These are phyloP conservation scores for Caloenas nicobarica DNA, from an alignment of 2,113 vertebrate genomes.

Conservation along the genomic window DNA sequence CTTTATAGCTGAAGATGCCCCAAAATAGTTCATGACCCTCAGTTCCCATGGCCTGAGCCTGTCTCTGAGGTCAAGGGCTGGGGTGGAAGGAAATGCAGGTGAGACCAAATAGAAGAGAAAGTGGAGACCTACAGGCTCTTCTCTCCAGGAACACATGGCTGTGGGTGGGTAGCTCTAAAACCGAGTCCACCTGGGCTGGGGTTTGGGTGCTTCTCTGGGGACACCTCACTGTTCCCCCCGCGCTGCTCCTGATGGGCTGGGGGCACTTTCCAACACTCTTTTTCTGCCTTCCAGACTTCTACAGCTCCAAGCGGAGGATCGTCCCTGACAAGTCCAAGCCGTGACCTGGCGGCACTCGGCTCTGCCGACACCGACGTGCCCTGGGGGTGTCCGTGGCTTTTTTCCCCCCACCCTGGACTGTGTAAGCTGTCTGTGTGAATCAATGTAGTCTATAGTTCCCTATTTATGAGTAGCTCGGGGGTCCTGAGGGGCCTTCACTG, in stretches of 20 bases:
- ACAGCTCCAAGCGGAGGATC: constrained; percentile 81
- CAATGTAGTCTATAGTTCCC: neutral
- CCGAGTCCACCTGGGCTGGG: neutral
- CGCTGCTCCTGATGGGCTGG: neutral
- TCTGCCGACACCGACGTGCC: neutral
- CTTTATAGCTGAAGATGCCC: neutral
- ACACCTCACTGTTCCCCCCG: neutral
- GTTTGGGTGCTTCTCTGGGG: neutral
- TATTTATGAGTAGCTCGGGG: constrained; percentile 61
- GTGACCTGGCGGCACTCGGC: constrained; percentile 44
- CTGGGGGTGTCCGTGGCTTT: neutral
- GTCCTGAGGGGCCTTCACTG: constrained; percentile 16
- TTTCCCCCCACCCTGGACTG: neutral
- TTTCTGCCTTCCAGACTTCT: constrained; percentile 83
- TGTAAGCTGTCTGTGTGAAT: neutral
- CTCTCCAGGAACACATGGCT: neutral
- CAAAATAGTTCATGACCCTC: neutral
- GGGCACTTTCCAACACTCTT: neutral
- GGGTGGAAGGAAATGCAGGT: neutral
- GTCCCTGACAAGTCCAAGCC: constrained; percentile 78
- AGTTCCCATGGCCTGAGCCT: neutral
- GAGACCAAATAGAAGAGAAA: neutral
- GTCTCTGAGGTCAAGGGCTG: neutral
- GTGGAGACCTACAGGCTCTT: neutral
- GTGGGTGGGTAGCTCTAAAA: neutral